Conservation (phyloP, 2,888 invertebrate genomes). For the Parnassius glacialis region DNA sequence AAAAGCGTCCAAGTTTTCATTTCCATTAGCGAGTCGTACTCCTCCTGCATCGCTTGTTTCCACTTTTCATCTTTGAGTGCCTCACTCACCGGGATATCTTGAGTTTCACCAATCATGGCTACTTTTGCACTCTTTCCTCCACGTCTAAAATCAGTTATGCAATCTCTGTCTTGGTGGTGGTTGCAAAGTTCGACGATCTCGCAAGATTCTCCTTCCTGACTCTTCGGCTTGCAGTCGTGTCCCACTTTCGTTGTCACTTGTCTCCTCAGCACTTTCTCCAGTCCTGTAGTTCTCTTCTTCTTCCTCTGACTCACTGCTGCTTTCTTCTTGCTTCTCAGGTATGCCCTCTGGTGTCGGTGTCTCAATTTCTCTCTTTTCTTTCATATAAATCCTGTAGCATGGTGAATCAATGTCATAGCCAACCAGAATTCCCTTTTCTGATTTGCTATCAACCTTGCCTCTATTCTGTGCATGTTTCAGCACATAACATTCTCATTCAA, state of each 20-base stretch:
- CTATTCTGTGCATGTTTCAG: background rate
- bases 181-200: too few relatives aligned
- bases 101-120: too few relatives aligned
- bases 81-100: too few relatives aligned
- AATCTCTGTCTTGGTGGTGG: too few relatives aligned
- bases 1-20: background rate
- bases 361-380: too few relatives aligned
- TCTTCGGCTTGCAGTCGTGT: background rate
- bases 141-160: too few relatives aligned
- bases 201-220: background rate
- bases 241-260: background rate
- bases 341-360: too few relatives aligned
- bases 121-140: too few relatives aligned
- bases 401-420: slow-evolving; percentile 1
- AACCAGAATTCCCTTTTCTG: background rate
- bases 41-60: background rate
- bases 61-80: background rate
- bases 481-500: background rate
- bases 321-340: background rate
- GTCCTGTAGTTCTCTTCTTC: too few relatives aligned
- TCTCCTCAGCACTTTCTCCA: background rate
- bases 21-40: background rate
- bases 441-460: background rate
- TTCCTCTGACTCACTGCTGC: background rate
- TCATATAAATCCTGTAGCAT: too few relatives aligned